Evolutionary conservation across 2,888 invertebrate species (phyloP), one percentile per base, ranked within the genome.

Genomic region (Melipona bicolor): DNA sequence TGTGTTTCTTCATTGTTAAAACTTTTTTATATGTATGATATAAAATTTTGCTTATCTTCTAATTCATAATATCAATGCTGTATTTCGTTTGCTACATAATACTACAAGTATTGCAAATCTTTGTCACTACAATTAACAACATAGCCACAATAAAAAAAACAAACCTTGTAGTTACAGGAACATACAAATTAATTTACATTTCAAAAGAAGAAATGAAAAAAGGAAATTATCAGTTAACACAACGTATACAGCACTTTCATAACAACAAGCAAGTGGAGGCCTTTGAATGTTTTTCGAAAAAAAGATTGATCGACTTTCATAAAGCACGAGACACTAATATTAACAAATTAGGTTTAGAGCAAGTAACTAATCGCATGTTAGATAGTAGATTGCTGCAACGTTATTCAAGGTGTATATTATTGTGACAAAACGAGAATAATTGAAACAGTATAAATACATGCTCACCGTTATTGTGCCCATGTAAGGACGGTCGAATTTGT

Each of bases 401-500:
- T 74, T 32, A n/a, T 77, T 74, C 52, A 9, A n/a, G 43, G 17
- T 61, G 49, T 67, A 54, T 76, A 81, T 81, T 65, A 69, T 70
- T 52, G 56, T 76, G 15, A 21, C 13, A 32, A 56, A 75, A 49
- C 21, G 52, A 65, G 13, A 72, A 64, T 64, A 61, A 68, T 85
- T 78, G 62, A 81, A 84, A 77, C 69, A 78, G 72, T 70, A 65
- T 76, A 84, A 85, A 81, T 85, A 76, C 50, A 62, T n/a, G 21
- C 95, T 96, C 96, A 97, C 97, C 97, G 96, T 97, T 96, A 95
- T 96, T 96, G 95, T 96, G 96, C 95, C 97, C 97, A 95, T 96
- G 96, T 91, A 96, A 96, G 95, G 97, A 96, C 95, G 96, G 95
- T 95, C 96, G 96, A 89, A 96, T 96, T 95, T 96, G 96, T 91